A percentile compares a stretch with the other conserved stretches of the same genome.
Conservation (phyloP, 2,888 invertebrate genomes). For the Xestia c-nigrum region DNA sequence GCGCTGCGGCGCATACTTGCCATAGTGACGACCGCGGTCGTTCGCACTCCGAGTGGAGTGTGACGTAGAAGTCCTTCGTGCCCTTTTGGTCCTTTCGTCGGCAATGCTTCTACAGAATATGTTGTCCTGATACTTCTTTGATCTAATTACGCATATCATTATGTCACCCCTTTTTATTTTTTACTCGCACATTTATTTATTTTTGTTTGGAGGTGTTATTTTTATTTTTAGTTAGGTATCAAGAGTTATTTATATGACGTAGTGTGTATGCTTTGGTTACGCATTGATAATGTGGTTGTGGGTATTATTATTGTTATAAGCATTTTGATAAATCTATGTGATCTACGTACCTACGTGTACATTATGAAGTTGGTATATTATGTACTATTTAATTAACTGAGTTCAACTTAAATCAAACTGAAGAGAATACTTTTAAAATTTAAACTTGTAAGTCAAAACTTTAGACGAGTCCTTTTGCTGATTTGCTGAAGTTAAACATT, state of each 20-base stretch:
- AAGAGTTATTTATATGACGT: neutral
- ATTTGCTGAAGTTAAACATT: conserved; percentile 32
- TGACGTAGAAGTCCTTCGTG: conserved; percentile 59
- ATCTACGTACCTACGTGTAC: too few species aligned
- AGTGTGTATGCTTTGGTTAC: neutral
- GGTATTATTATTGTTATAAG: neutral
- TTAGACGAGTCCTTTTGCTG: conserved; percentile 8
- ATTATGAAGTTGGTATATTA: neutral
- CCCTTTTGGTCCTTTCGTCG: conserved; percentile 65
- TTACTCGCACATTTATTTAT: conserved; percentile 26
- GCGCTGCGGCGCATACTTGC: conserved; percentile 72
- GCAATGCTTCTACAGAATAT: conserved; percentile 75
- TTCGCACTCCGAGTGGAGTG: conserved; percentile 43
- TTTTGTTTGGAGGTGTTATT: conserved; percentile 29
- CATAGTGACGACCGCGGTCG: conserved; percentile 58
- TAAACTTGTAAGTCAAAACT: neutral
- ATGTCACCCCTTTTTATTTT: conserved; percentile 66
- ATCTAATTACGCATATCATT: conserved; percentile 91
- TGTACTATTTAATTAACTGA: neutral
- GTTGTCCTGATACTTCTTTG: conserved; percentile 88
- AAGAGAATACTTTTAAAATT: neutral
- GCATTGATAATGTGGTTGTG: neutral
- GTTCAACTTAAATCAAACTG: neutral
- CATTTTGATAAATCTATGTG: neutral
- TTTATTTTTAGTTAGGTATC: conserved; percentile 1